phyloP scores from a whole-genome alignment of 2,888 invertebrate species.

The Drosophila birchii region DNA sequence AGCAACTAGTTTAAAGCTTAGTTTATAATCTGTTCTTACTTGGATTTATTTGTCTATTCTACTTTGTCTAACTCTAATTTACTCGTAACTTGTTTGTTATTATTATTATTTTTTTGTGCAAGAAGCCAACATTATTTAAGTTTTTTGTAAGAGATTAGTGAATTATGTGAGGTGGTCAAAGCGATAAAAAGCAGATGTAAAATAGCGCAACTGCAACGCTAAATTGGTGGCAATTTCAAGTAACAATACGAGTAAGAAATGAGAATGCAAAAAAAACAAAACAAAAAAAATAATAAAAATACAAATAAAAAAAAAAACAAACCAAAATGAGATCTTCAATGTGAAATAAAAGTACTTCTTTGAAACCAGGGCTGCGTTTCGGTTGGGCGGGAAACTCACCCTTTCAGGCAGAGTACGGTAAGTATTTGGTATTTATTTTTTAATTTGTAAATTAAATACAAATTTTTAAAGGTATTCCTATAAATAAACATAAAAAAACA shows the following conservation, averaged over 20 bases:
- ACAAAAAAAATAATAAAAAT: constrained; percentile 20
- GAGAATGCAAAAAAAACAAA: constrained; percentile 35
- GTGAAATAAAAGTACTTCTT: constrained; percentile 57
- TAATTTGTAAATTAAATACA: too few relatives aligned
- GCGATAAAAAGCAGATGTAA: constrained; percentile 14
- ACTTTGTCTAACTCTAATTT: constrained; percentile 12
- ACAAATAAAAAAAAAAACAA: constrained; percentile 36
- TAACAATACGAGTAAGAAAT: constrained; percentile 57
- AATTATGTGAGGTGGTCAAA: constrained; percentile 61
- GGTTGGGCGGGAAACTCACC: constrained; percentile 1
- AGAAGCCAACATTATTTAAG: constrained; percentile 63
- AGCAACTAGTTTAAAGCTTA: constrained; percentile 54
- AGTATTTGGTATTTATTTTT: constrained; percentile 4
- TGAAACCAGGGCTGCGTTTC: constrained; percentile 31
- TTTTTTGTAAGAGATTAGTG: constrained; percentile 75
- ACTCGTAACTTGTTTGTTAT: constrained; percentile 1
- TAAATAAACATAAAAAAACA: too few relatives aligned
- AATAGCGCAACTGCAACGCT: constrained; percentile 8
- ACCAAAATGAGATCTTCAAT: constrained; percentile 72
- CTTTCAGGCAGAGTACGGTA: neutral
- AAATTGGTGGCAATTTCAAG: constrained; percentile 43
- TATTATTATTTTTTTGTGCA: constrained; percentile 42
- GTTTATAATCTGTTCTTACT: constrained; percentile 54
- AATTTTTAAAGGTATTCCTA: too few relatives aligned
- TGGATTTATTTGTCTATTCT: constrained; percentile 33